Percentiles rank a stretch among this genome's conserved stretches.
Conservation (phyloP, 2,888 invertebrate species). For the Tholera decimalis region DNA sequence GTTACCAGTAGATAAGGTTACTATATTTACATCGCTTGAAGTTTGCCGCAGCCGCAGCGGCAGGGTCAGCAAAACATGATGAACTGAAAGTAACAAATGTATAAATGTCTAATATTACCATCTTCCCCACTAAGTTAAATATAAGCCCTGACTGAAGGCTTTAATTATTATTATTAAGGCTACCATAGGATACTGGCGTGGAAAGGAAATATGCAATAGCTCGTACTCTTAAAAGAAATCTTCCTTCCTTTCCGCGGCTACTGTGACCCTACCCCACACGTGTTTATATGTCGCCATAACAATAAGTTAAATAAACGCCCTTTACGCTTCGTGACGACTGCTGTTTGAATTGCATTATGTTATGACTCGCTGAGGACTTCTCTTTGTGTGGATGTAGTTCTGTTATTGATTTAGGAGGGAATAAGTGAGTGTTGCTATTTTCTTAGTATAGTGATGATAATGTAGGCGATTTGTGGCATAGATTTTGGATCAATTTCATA, state of each 20-base stretch:
- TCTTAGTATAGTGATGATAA: conserved; percentile 18
- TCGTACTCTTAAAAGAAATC: no score
- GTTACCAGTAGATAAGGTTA: no score
- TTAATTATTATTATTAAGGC: no score
- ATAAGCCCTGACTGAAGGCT: no score
- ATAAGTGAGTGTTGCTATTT: conserved; percentile 39
- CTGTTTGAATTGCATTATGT: conserved; percentile 68
- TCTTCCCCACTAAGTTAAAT: no score
- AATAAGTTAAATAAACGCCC: conserved; percentile 72
- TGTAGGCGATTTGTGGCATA: conserved; percentile 7
- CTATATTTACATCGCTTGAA: no score
- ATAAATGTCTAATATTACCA: no score
- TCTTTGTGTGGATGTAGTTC: conserved; percentile 47
- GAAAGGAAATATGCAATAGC: no score
- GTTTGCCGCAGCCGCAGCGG: no score
- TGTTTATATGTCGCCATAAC: conserved; percentile 69
- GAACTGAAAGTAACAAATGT: no score
- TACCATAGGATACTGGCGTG: no score
- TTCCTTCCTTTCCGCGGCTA: conserved; percentile 29
- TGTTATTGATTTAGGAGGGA: conserved; percentile 55
- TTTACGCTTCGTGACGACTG: conserved; percentile 64
- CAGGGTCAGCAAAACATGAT: no score
- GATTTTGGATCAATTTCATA: background rate
- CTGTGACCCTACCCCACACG: conserved; percentile 50
- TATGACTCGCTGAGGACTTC: conserved; percentile 49